phyloP scores from a whole-genome alignment of 2,888 invertebrate species.

The Oscheius sp. region DNA sequence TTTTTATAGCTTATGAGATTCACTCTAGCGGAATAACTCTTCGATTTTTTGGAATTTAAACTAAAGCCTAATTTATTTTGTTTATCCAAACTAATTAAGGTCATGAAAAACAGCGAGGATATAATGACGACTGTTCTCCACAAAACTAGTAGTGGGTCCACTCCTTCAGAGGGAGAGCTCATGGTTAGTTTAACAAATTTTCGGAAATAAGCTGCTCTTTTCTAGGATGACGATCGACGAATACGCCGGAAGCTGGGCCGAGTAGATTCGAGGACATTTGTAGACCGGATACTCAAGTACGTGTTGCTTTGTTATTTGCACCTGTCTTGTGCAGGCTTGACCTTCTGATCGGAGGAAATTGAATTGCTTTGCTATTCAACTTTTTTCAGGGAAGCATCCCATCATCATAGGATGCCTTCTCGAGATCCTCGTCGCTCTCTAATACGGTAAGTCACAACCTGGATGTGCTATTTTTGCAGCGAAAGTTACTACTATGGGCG shows the following conservation, averaged over 20 bases:
- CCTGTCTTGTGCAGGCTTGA: background rate
- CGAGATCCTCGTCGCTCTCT: constrained; percentile 5
- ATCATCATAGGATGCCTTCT: background rate
- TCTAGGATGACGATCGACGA: constrained; percentile 8
- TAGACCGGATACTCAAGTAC: constrained; percentile 12
- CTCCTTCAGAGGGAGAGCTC: background rate
- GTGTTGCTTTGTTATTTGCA: background rate
- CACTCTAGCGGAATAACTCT: too few species aligned
- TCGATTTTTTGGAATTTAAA: too few species aligned
- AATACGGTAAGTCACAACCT: background rate
- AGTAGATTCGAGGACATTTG: constrained; percentile 16
- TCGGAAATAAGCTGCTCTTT: background rate
- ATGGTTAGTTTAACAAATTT: background rate
- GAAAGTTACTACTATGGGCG: constrained; percentile 16
- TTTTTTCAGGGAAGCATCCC: constrained; percentile 14
- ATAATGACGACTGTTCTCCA: background rate
- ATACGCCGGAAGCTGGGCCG: constrained; percentile 6
- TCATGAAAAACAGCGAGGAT: background rate
- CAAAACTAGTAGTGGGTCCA: background rate
- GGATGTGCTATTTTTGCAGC: background rate
- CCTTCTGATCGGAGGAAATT: background rate
- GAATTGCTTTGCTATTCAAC: background rate
- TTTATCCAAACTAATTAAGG: too few species aligned
- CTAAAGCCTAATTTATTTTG: too few species aligned
- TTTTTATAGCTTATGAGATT: too few species aligned